A percentile compares a stretch with the other conserved stretches of the same genome.
Conservation (phyloP, 1,140 invertebrate genomes). For the Trichoplusia ni region DNA sequence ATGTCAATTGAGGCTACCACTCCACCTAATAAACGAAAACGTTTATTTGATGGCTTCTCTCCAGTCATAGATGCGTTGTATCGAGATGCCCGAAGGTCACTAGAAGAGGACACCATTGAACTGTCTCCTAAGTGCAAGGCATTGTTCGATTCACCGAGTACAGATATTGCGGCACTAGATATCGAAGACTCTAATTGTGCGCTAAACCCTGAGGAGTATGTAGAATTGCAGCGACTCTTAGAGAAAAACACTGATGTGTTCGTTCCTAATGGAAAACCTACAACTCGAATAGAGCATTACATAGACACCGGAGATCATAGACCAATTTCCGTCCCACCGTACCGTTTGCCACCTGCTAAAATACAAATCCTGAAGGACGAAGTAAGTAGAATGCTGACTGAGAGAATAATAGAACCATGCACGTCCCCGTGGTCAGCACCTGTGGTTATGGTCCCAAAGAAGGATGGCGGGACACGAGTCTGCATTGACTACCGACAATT, state of each 20-base stretch:
- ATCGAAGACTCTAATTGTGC: too few relatives aligned
- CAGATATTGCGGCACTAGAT: neutral
- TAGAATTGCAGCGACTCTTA: neutral
- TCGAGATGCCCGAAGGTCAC: slow-evolving; percentile 1
- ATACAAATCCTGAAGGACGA: slow-evolving; percentile 15
- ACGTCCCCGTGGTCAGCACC: slow-evolving; percentile 57
- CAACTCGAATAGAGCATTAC: neutral
- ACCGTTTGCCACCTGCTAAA: slow-evolving; percentile 19
- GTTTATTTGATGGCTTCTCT: slow-evolving; percentile 16
- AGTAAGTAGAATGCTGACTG: slow-evolving; percentile 36
- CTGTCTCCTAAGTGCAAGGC: neutral
- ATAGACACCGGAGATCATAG: neutral
- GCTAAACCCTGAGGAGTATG: neutral
- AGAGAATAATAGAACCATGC: slow-evolving; percentile 52
- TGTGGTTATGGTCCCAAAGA: slow-evolving; percentile 61
- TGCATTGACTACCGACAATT: slow-evolving; percentile 65
- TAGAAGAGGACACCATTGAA: neutral
- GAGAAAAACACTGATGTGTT: slow-evolving; percentile 2
- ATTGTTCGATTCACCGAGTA: neutral
- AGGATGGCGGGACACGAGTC: slow-evolving; percentile 46
- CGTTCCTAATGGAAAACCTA: slow-evolving; percentile 1
- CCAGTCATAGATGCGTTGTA: neutral
- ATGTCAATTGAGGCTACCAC: neutral
- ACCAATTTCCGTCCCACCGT: slow-evolving; percentile 21
- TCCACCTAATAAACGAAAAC: neutral